Evolutionary conservation across 1,140 invertebrate genomes (phyloP), one percentile per base, ranked within the genome.

Genomic region (Ceratina japonica): DNA sequence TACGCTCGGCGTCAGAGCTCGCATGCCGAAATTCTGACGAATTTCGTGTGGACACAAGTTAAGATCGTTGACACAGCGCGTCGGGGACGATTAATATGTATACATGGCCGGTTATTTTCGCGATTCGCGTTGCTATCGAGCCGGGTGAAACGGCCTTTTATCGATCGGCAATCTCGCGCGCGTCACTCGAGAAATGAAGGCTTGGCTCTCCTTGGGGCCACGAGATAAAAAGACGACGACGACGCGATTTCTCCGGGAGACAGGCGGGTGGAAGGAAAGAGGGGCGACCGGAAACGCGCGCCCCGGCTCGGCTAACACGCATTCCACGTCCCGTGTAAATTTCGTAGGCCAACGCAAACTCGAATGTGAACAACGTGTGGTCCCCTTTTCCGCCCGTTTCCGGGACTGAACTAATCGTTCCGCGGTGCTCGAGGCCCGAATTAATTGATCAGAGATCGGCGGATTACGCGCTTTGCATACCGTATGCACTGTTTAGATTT

Each of bases 111-210:
- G 80, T 80, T 84, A 84, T 84, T 75, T 84, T 83, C 22, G 37
- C 72, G 68, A 61, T 83, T 73, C 58, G 74, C 71, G 69, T 61
- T 59, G 68, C 51, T 70, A 80, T 59, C n/a, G 56, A 20, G 64
- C 64, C 56, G 66, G 70, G 81, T 75, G 72, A 80, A 83, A 84
- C 81, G 72, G 66, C 51, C 71, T 83, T 79, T 84, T 84, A 84
- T 84, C 83, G 83, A 84, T 84, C 83, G 63, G 59, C 77, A 73
- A 84, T 84, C 86, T 80, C 79, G 79, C 81, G 78, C 87, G 88
- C 89, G 91, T 92, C 91, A 92, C 85, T 91, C 85, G 88, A 89
- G 91, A 91, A 91, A 92, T 85, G 90, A 92, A 91, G 91, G 91
- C 91, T 92, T 92, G 91, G 91, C 89, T 88, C 78, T 61, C 20